Evolutionary conservation across 1,140 invertebrate genomes (phyloP).

Genomic region (Mercenaria mercenaria): DNA sequence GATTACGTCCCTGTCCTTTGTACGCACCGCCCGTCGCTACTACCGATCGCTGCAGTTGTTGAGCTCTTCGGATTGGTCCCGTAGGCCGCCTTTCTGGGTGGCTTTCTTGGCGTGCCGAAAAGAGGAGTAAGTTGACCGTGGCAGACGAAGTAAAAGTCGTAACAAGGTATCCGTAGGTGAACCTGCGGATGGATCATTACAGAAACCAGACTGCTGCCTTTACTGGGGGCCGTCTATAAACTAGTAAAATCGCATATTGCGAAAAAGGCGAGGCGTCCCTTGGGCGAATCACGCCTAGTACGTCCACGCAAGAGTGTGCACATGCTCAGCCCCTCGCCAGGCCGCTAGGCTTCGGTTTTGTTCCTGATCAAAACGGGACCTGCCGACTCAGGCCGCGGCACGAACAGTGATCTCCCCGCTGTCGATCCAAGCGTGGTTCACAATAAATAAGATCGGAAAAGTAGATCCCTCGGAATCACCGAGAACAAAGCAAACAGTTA

Average conservation of each 20-base stretch:
- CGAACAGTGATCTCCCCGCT: no score
- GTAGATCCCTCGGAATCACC: no score
- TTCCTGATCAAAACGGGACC: background rate
- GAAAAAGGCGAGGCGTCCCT: no score
- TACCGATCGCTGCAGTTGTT: constrained; percentile 88
- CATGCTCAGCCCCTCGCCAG: background rate
- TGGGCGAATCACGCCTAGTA: no score
- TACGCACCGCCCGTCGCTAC: constrained; percentile 95
- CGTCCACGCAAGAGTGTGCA: background rate
- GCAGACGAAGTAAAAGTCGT: constrained; percentile 95
- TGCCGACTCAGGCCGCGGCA: background rate
- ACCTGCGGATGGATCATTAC: constrained; percentile 94
- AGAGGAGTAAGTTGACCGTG: constrained; percentile 91
- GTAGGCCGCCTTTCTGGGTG: constrained; percentile 84
- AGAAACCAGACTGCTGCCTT: background rate
- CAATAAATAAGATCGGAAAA: no score
- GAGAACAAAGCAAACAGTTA: no score
- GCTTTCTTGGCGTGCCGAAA: constrained; percentile 81
- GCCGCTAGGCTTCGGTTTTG: background rate
- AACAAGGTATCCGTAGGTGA: constrained; percentile 96
- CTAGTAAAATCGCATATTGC: no score
- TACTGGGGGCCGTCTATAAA: no score
- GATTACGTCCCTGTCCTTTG: constrained; percentile 96
- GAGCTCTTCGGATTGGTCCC: constrained; percentile 89
- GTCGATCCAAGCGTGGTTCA: no score